Evolutionary conservation across 2,113 vertebrate species (phyloP).

Genomic region (cat (Felis catus)): F.catus_Fca126_mat1.0 CM031411.1:9013001-9013500

Average conservation of each 20-base stretch:
- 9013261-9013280: background rate
- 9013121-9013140: no score
- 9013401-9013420: background rate
- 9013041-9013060: no score
- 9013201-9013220: background rate
- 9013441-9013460: background rate
- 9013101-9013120: no score
- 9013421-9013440: background rate
- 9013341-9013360: background rate
- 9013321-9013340: background rate
- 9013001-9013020: no score
- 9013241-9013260: background rate
- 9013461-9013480: background rate
- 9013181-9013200: background rate
- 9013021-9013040: no score
- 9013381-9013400: background rate
- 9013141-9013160: no score
- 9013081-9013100: no score
- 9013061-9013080: no score
- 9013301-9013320: background rate
- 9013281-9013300: background rate
- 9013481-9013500: background rate
- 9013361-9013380: constrained; percentile 1
- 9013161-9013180: no score
- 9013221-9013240: background rate